Conservation (phyloP, 2,888 invertebrate genomes). For the Drosophila hamatofila region DNA sequence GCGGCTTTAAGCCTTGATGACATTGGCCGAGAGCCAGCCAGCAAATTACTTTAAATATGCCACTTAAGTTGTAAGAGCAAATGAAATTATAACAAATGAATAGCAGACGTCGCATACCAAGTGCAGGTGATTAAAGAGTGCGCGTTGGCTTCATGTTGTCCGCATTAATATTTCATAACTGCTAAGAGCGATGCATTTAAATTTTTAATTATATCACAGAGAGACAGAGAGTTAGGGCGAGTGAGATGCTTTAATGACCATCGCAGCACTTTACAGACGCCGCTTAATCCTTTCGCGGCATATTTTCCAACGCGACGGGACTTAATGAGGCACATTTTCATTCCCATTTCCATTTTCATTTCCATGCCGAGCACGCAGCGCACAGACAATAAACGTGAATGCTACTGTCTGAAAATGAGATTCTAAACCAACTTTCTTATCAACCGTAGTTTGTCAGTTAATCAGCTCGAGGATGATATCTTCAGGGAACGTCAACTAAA, state of each 20-base stretch:
- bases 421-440: conserved; percentile 43
- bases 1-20: conserved; percentile 17
- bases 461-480: conserved; percentile 21
- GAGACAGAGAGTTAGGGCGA: background rate
- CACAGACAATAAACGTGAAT: conserved; percentile 54
- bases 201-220: conserved; percentile 64
- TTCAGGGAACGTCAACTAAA: background rate
- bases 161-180: conserved; percentile 73
- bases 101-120: conserved; percentile 3
- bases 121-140: conserved; percentile 41
- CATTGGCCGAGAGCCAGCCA: background rate
- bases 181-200: conserved; percentile 65
- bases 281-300: conserved; percentile 73
- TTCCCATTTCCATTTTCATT: conserved; percentile 40
- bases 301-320: conserved; percentile 63
- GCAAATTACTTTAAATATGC: conserved; percentile 45
- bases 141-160: conserved; percentile 45
- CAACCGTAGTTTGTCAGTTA: conserved; percentile 31
- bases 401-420: conserved; percentile 34
- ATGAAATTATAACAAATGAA: conserved; percentile 8
- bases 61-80: conserved; percentile 3
- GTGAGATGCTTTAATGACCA: conserved; percentile 52
- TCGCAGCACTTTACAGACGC: conserved; percentile 44
- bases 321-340: conserved; percentile 72
- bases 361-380: conserved; percentile 62